Evolutionary conservation across 1,140 invertebrate genomes (phyloP).

Genomic region (Caenorhabditis brenneri): DNA sequence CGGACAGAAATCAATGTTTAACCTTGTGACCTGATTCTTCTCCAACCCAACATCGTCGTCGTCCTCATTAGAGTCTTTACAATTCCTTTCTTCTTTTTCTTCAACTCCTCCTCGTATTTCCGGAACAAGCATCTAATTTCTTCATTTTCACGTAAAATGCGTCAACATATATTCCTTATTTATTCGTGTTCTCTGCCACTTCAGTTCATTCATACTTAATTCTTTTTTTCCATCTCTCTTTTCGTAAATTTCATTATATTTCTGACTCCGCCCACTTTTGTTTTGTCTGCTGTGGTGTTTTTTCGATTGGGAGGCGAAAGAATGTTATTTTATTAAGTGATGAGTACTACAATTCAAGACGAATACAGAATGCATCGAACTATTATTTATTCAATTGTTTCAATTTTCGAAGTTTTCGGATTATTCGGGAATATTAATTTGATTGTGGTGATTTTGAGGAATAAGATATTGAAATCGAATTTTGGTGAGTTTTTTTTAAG

Average conservation of each 20-base stretch:
- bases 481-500: background rate
- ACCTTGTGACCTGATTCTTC: no score
- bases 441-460: background rate
- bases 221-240: background rate
- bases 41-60: no score
- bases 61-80: background rate
- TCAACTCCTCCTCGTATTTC: constrained; percentile 19
- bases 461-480: background rate
- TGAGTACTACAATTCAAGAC: background rate
- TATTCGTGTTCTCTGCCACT: background rate
- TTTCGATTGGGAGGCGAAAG: background rate
- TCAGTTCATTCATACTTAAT: background rate
- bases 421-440: constrained; percentile 20
- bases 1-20: no score
- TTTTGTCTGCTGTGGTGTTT: background rate
- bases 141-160: background rate
- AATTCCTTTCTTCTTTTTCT: background rate
- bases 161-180: background rate
- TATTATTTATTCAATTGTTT: constrained; percentile 17
- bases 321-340: background rate
- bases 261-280: background rate
- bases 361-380: constrained; percentile 3
- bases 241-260: background rate
- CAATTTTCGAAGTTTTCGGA: background rate
- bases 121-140: background rate